These are phyloP conservation scores for Erythrocercus mccallii DNA, from an alignment of 2,113 vertebrate species.

Conservation along the genomic window DNA sequence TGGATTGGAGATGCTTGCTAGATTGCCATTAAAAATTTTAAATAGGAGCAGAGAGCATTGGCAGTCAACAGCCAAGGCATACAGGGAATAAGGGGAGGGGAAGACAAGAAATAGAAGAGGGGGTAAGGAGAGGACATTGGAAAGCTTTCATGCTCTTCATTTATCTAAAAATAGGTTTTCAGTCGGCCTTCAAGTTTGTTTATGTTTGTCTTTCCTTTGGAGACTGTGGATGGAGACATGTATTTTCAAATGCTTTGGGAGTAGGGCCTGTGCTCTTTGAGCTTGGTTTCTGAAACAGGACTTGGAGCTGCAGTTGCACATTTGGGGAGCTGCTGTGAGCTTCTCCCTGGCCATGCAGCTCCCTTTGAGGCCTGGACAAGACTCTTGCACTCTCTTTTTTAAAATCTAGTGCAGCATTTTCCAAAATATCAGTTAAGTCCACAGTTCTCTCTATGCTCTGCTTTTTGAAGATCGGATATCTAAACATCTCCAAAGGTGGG, in stretches of 20 bases:
- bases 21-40: neutral
- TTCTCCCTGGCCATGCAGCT: neutral
- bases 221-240: neutral
- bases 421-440: neutral
- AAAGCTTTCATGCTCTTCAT: neutral
- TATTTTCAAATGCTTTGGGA: neutral
- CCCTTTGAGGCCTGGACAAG: neutral
- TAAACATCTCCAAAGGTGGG: neutral
- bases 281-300: neutral
- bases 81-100: neutral
- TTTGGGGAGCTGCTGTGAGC: neutral
- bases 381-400: neutral
- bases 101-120: neutral
- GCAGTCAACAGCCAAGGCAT: neutral
- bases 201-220: neutral
- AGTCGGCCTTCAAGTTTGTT: neutral
- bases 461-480: neutral
- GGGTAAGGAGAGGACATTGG: neutral
- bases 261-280: neutral
- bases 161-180: slow-evolving; percentile 34
- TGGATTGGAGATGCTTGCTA: neutral
- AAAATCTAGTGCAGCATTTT: neutral
- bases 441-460: neutral
- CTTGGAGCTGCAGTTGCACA: neutral
- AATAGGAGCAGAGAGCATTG: neutral